phyloP scores from a whole-genome alignment of 2,113 vertebrate species.

The Phyllostomus discolor region DNA sequence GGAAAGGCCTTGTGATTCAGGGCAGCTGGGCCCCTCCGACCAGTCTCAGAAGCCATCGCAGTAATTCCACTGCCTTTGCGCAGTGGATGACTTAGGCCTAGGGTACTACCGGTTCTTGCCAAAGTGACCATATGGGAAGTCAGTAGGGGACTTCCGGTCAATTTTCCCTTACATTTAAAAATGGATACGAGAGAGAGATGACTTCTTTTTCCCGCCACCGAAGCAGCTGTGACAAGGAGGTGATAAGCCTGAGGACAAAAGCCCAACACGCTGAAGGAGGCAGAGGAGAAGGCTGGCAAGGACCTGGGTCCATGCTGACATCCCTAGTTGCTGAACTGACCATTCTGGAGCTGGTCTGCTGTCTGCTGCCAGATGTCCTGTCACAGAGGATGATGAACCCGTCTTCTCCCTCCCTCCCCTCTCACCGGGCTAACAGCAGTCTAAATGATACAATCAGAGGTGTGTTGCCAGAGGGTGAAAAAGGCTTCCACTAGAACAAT shows the following conservation, averaged over 20 bases:
- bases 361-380: background rate
- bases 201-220: background rate
- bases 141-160: background rate
- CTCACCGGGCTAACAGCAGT: background rate
- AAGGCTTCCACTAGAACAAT: background rate
- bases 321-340: background rate
- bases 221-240: background rate
- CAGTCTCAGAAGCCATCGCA: background rate
- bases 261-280: background rate
- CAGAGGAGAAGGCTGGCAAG: background rate
- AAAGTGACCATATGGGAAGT: background rate
- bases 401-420: background rate
- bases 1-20: background rate
- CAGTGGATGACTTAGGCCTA: background rate
- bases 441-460: background rate
- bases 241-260: background rate
- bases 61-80: background rate
- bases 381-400: background rate
- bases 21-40: background rate
- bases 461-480: background rate
- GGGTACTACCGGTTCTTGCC: background rate
- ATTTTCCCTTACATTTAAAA: background rate
- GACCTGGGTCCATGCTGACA: background rate
- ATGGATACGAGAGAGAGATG: background rate
- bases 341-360: background rate